These are phyloP conservation scores for Diplodus sargus DNA, from an alignment of 2,797 vertebrate species.

Conservation along the genomic window DNA sequence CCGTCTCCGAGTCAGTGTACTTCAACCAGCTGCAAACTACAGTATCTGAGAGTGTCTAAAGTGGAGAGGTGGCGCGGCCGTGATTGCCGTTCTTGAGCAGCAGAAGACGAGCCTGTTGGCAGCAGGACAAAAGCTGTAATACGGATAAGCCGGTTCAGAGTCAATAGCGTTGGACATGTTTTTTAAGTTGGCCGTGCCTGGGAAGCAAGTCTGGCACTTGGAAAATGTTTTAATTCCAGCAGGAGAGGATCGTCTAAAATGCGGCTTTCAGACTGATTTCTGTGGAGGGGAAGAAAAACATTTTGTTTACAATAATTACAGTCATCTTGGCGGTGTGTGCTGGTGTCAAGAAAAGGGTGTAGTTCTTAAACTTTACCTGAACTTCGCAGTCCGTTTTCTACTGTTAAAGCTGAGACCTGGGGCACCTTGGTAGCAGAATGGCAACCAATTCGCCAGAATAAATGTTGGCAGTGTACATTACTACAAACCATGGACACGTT, in stretches of 20 bases:
- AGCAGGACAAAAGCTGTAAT: slow-evolving; percentile 36
- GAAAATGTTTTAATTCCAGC: slow-evolving; percentile 24
- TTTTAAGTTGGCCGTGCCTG: slow-evolving; percentile 8
- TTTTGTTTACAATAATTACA: slow-evolving; percentile 6
- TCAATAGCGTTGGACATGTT: slow-evolving; percentile 19
- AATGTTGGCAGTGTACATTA: too few species aligned
- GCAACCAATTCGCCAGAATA: too few species aligned
- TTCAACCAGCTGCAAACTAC: slow-evolving; percentile 23
- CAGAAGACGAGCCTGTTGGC: slow-evolving; percentile 41
- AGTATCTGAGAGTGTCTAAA: slow-evolving; percentile 51
- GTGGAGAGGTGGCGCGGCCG: neutral
- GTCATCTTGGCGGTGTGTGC: neutral
- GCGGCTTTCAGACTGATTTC: neutral
- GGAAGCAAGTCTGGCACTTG: slow-evolving; percentile 10
- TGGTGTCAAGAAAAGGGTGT: slow-evolving; percentile 27
- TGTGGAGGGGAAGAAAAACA: neutral
- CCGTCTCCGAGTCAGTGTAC: slow-evolving; percentile 19
- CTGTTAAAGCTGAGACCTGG: slow-evolving; percentile 2
- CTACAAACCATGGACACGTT: too few species aligned
- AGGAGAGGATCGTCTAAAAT: slow-evolving; percentile 5
- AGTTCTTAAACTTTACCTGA: neutral
- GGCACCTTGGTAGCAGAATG: too few species aligned
- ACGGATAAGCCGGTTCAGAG: slow-evolving; percentile 19
- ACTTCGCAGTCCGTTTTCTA: slow-evolving; percentile 4
- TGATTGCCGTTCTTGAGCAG: slow-evolving; percentile 42